Conservation (phyloP, 2,797 vertebrate species). For the Sebastes alutus region DNA sequence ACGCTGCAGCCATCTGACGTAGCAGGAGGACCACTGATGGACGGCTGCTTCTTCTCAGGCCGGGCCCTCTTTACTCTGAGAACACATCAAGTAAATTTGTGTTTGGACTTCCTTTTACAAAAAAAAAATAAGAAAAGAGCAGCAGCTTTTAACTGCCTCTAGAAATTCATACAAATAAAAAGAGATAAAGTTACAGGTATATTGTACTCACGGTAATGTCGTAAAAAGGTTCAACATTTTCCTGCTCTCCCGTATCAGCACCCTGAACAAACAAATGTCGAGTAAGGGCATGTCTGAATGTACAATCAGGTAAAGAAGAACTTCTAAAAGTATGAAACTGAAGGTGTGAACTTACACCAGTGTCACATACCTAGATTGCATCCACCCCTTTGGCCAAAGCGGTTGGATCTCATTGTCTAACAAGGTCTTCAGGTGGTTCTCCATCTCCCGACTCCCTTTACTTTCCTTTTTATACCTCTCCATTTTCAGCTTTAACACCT, state of each 20-base stretch:
- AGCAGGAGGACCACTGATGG: not conserved
- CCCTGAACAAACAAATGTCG: conserved; percentile 69
- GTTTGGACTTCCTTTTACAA: not conserved
- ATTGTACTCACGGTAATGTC: conserved; percentile 86
- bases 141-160: not conserved
- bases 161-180: not conserved
- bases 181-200: not conserved
- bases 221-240: conserved; percentile 83
- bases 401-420: conserved; percentile 88
- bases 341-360: not conserved
- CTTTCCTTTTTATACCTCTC: conserved; percentile 82
- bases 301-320: not conserved
- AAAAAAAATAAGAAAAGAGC: not conserved
- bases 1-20: not conserved
- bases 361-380: conserved; percentile 87
- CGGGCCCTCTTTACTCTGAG: conserved; percentile 52
- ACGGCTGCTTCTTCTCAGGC: conserved; percentile 34
- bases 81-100: not conserved
- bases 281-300: not conserved
- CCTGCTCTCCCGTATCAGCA: conserved; percentile 89
- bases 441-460: conserved; percentile 81
- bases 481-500: conserved; percentile 87
- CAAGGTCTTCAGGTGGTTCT: conserved; percentile 87
- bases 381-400: conserved; percentile 95
- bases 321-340: not conserved